phyloP scores from a whole-genome alignment of 1,140 invertebrate genomes.

The silkworm (Bombyx mori) region DNA sequence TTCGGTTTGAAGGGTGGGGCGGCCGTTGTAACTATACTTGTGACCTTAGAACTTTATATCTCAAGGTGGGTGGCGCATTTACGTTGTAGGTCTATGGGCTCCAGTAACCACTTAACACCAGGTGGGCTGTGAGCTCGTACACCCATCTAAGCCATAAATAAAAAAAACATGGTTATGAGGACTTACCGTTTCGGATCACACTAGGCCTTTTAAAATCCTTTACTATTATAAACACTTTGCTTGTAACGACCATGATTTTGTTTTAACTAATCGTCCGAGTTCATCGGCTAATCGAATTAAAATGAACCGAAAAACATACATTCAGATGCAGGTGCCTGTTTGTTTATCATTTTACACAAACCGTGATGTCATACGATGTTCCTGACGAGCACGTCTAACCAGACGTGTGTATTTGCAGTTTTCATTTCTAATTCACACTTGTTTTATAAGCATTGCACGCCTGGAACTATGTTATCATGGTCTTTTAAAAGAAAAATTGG shows the following conservation, averaged over 20 bases:
- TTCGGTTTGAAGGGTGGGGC: background rate
- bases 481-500: background rate
- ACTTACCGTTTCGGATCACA: conserved; percentile 23
- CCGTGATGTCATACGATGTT: conserved; percentile 12
- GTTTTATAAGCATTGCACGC: background rate
- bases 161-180: background rate
- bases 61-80: too few species aligned
- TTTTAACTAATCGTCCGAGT: conserved; percentile 13
- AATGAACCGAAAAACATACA: conserved; percentile 21
- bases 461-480: conserved; percentile 1
- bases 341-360: conserved; percentile 10
- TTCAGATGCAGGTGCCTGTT: background rate
- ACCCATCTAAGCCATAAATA: too few species aligned
- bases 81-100: too few species aligned
- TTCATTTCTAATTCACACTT: conserved; percentile 8
- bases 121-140: too few species aligned
- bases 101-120: too few species aligned
- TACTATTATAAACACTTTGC: conserved; percentile 27
- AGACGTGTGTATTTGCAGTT: conserved; percentile 6
- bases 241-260: conserved; percentile 20
- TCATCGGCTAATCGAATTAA: conserved; percentile 14
- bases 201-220: conserved; percentile 14
- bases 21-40: too few species aligned
- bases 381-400: background rate
- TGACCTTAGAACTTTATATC: too few species aligned